phyloP scores from a whole-genome alignment of 1,140 invertebrate genomes.

The Epicauta chinensis region DNA sequence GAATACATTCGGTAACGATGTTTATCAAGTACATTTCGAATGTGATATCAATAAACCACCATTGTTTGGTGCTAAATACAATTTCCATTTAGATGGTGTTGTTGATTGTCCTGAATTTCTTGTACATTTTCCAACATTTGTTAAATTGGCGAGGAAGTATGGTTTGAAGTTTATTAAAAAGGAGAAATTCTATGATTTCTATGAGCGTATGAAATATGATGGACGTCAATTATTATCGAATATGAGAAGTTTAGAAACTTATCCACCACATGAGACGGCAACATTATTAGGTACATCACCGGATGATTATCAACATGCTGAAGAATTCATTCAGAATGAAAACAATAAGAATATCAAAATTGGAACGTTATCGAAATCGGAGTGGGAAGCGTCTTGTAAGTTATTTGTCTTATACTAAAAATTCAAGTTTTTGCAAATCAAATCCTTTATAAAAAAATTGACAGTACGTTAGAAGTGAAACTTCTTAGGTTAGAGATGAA shows the following conservation, averaged over 20 bases:
- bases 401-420: too few relatives aligned
- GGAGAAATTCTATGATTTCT: constrained; percentile 77
- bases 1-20: constrained; percentile 77
- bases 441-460: too few relatives aligned
- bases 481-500: too few relatives aligned
- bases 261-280: constrained; percentile 51
- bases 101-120: constrained; percentile 99
- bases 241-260: constrained; percentile 71
- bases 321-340: constrained; percentile 51
- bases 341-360: constrained; percentile 45
- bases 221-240: constrained; percentile 59
- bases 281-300: constrained; percentile 51
- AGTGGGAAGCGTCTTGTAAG: constrained; percentile 92
- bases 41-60: constrained; percentile 66
- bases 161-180: constrained; percentile 71
- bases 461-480: too few relatives aligned
- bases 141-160: constrained; percentile 75
- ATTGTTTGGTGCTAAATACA: constrained; percentile 94
- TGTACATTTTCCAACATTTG: constrained; percentile 83
- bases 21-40: constrained; percentile 77
- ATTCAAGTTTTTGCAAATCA: too few relatives aligned
- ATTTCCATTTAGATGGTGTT: constrained; percentile 92
- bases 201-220: constrained; percentile 57
- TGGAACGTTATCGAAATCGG: constrained; percentile 78
- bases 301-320: constrained; percentile 69